A percentile compares a stretch with the other conserved stretches of the same genome.
Evolutionary conservation across 1,140 invertebrate species (phyloP).

Genomic region (Philopotamus ludificatus): DNA sequence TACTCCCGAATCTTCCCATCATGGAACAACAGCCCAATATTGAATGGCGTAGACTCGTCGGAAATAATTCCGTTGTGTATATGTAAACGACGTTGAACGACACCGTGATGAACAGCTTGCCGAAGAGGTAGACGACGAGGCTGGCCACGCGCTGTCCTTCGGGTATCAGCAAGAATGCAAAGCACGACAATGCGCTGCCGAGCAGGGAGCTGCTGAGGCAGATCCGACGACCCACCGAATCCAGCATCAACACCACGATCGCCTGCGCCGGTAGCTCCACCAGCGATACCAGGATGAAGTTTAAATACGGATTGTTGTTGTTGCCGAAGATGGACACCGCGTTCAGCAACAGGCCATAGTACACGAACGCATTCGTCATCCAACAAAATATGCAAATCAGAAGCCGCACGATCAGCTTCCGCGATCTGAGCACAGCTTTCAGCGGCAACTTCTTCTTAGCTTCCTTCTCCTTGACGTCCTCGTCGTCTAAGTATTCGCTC

Average conservation of each 20-base stretch:
- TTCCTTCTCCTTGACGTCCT: not conserved
- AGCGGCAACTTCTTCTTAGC: slow-evolving; percentile 40
- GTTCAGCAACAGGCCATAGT: slow-evolving; percentile 66
- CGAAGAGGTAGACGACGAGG: slow-evolving; percentile 49
- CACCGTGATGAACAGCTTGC: slow-evolving; percentile 58
- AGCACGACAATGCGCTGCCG: slow-evolving; percentile 55
- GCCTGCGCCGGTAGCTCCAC: slow-evolving; percentile 60
- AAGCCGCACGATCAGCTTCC: slow-evolving; percentile 50
- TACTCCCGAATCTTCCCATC: slow-evolving; percentile 55
- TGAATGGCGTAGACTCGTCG: slow-evolving; percentile 52
- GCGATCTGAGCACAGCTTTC: slow-evolving; percentile 46
- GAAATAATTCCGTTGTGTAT: slow-evolving; percentile 57
- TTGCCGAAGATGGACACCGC: slow-evolving; percentile 62
- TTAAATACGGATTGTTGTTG: slow-evolving; percentile 52
- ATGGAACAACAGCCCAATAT: slow-evolving; percentile 56
- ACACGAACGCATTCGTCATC: slow-evolving; percentile 58
- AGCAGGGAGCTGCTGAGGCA: slow-evolving; percentile 50
- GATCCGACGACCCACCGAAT: slow-evolving; percentile 52
- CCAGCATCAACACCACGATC: slow-evolving; percentile 51
- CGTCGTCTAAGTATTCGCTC: not conserved
- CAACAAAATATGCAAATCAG: slow-evolving; percentile 55
- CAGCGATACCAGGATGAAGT: slow-evolving; percentile 55
- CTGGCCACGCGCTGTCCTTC: not conserved
- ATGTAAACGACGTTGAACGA: slow-evolving; percentile 56
- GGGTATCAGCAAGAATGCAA: slow-evolving; percentile 35